phyloP scores from a whole-genome alignment of 2,888 invertebrate genomes.

The Tuta absoluta region DNA sequence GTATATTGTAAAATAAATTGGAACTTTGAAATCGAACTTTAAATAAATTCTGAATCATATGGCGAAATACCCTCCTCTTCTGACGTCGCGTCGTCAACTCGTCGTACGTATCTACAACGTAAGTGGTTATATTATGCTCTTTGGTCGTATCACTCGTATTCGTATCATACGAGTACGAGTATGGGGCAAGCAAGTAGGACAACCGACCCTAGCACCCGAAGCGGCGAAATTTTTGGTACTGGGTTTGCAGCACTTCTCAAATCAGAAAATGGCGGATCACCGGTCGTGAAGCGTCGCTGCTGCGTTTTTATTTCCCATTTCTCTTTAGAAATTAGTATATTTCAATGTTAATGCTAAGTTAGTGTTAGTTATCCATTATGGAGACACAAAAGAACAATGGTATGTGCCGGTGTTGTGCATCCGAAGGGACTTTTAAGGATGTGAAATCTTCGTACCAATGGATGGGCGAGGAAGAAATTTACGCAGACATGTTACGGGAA shows the following conservation, averaged over 20 bases:
- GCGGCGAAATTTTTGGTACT: no score
- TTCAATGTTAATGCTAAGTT: constrained; percentile 45
- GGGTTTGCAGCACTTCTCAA: background rate
- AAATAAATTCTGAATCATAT: no score
- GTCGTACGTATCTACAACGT: no score
- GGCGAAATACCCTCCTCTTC: no score
- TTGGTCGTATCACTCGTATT: no score
- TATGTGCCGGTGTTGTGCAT: constrained; percentile 74
- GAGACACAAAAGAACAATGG: constrained; percentile 54
- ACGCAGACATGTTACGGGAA: constrained; percentile 69
- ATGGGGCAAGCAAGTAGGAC: no score
- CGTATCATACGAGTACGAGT: no score
- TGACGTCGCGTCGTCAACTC: no score
- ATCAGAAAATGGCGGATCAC: constrained; percentile 62
- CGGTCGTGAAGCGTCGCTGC: constrained; percentile 48
- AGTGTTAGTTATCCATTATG: constrained; percentile 52
- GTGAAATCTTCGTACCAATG: constrained; percentile 63
- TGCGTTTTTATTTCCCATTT: constrained; percentile 37
- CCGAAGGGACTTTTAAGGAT: constrained; percentile 71
- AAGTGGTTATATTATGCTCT: no score
- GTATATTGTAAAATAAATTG: no score
- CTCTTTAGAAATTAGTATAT: constrained; percentile 34
- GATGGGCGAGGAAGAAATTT: constrained; percentile 74
- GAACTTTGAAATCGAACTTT: no score
- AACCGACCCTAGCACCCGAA: no score